Conservation (phyloP, 2,888 invertebrate genomes). For the Brachylomia viminalis region DNA sequence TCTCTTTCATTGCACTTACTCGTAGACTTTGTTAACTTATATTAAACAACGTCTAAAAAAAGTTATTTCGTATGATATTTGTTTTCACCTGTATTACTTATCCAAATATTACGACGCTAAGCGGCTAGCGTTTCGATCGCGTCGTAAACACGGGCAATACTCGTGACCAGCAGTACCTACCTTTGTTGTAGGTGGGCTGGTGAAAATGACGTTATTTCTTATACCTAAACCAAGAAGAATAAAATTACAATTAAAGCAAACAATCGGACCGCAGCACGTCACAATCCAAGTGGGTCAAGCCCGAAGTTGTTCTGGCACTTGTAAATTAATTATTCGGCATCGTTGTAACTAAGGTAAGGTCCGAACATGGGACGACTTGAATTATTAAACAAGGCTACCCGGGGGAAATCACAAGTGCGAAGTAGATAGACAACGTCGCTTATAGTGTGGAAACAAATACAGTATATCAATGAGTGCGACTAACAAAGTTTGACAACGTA, state of each 20-base stretch:
- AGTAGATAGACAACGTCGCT: conserved; percentile 69
- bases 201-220: not conserved
- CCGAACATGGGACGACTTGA: conserved; percentile 83
- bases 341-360: conserved; percentile 82
- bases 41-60: not conserved
- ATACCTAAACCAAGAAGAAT: not conserved
- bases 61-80: not conserved
- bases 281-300: conserved; percentile 73
- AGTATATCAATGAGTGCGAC: conserved; percentile 44
- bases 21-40: not conserved
- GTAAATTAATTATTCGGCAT: conserved; percentile 84
- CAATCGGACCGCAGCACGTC: conserved; percentile 58
- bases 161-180: not conserved
- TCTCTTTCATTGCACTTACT: not conserved
- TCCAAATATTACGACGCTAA: not conserved
- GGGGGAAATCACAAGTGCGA: conserved; percentile 87
- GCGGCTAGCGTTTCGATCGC: not conserved
- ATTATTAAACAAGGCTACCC: conserved; percentile 86
- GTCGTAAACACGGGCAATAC: not conserved
- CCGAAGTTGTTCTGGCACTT: conserved; percentile 73
- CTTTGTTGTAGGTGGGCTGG: not conserved
- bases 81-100: not conserved
- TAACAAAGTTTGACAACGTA: conserved; percentile 29
- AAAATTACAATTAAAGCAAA: conserved; percentile 53
- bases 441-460: conserved; percentile 61